These are phyloP conservation scores for Saccostrea glomerata DNA, from an alignment of 1,140 invertebrate genomes.

Conservation along the genomic window DNA sequence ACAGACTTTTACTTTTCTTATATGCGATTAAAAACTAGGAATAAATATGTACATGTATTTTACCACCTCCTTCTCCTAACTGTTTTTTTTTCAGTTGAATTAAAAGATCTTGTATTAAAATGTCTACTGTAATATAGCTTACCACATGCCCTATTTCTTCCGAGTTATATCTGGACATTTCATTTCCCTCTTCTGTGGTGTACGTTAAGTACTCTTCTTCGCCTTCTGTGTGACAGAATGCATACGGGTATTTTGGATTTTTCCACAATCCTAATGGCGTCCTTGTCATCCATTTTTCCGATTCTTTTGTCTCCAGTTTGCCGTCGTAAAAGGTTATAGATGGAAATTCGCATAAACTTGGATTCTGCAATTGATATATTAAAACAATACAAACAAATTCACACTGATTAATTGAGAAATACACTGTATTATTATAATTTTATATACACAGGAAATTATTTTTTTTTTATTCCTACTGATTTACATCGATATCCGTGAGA, in stretches of 20 bases:
- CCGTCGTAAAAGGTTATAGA: conserved; percentile 68
- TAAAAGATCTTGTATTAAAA: too few relatives aligned
- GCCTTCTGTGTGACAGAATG: conserved; percentile 69
- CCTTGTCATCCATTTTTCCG: conserved; percentile 26
- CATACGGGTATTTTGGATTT: conserved; percentile 48
- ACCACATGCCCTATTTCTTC: conserved; percentile 66
- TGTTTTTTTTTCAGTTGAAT: too few relatives aligned
- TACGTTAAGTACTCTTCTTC: conserved; percentile 63
- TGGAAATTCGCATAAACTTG: conserved; percentile 68
- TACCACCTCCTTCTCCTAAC: too few relatives aligned
- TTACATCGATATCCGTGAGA: too few relatives aligned
- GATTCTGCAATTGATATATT: conserved; percentile 62
- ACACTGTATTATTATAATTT: too few relatives aligned
- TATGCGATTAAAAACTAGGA: too few relatives aligned
- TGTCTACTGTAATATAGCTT: not conserved
- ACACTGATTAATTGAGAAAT: too few relatives aligned
- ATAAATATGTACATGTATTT: too few relatives aligned
- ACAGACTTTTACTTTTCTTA: too few relatives aligned
- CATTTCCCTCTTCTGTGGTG: conserved; percentile 67
- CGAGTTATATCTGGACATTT: conserved; percentile 66
- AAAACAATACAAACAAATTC: not conserved
- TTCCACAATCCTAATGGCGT: conserved; percentile 48
- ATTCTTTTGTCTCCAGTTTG: conserved; percentile 55
- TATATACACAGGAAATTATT: too few relatives aligned
- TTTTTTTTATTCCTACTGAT: too few relatives aligned